Evolutionary conservation across 1,140 invertebrate species (phyloP).

Genomic region (Euwallacea similis): DNA sequence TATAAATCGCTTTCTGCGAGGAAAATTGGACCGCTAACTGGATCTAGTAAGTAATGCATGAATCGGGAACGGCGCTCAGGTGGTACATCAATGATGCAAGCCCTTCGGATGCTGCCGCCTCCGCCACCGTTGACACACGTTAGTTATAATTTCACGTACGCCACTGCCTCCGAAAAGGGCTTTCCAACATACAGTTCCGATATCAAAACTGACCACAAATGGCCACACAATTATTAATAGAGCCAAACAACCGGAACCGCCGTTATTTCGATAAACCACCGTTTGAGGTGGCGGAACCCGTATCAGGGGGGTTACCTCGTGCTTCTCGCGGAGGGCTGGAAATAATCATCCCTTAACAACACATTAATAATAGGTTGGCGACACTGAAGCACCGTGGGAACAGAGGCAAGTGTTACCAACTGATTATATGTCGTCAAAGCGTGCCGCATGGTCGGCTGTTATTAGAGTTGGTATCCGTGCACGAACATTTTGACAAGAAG

Average conservation of each 20-base stretch:
- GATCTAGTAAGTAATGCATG: slow-evolving; percentile 40
- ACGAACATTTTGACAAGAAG: slow-evolving; percentile 43
- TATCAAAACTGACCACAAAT: slow-evolving; percentile 32
- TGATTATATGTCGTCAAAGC: slow-evolving; percentile 52
- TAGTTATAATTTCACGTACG: slow-evolving; percentile 29
- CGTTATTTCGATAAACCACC: background rate
- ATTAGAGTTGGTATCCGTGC: slow-evolving; percentile 44
- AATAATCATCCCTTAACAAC: slow-evolving; percentile 52
- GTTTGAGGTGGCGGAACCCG: background rate
- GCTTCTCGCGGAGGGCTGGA: slow-evolving; percentile 23
- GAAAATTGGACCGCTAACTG: slow-evolving; percentile 39
- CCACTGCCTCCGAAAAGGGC: background rate
- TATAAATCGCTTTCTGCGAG: slow-evolving; percentile 37
- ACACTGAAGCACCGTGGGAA: slow-evolving; percentile 50
- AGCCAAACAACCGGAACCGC: slow-evolving; percentile 25
- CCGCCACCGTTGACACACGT: slow-evolving; percentile 27
- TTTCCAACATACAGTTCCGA: background rate
- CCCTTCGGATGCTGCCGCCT: slow-evolving; percentile 23
- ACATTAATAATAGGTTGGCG: slow-evolving; percentile 53
- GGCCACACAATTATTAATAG: slow-evolving; percentile 33
- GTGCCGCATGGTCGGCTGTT: slow-evolving; percentile 46
- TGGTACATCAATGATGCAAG: slow-evolving; percentile 40
- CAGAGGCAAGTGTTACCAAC: slow-evolving; percentile 51
- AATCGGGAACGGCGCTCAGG: slow-evolving; percentile 33
- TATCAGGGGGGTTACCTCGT: background rate